These are phyloP conservation scores for Chiridota heheva DNA, from an alignment of 35 echinoderm and acorn worm species.

Conservation along the genomic window DNA sequence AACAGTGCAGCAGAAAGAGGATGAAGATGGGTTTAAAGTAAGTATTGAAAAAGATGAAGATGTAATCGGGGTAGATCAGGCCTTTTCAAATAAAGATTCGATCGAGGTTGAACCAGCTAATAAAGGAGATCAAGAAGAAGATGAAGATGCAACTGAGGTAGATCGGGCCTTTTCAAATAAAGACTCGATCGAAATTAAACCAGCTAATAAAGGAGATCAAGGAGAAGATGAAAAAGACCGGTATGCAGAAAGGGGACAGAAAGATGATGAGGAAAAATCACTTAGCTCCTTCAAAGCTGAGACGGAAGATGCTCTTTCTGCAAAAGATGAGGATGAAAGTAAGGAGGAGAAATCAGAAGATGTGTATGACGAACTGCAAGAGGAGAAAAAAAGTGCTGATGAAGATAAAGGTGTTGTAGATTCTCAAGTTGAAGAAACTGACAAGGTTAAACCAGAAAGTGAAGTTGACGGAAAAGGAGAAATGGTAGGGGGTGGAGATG, in stretches of 20 bases:
- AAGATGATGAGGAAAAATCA: not conserved
- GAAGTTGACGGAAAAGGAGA: not conserved
- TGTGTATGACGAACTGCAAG: not conserved
- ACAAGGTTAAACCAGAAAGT: constrained; percentile 10
- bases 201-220: not conserved
- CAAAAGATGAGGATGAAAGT: not conserved
- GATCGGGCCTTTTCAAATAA: not conserved
- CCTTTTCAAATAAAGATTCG: not conserved
- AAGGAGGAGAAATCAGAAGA: constrained; percentile 13
- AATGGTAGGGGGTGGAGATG: not conserved
- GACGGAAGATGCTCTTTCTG: not conserved
- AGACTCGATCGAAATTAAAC: not conserved
- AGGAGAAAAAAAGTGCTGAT: not conserved
- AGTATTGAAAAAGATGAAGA: constrained; percentile 15
- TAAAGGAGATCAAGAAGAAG: not conserved
- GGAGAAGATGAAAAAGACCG: not conserved
- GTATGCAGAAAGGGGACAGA: not conserved
- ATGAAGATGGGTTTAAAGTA: not conserved
- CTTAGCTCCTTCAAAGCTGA: not conserved
- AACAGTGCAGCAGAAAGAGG: not conserved
- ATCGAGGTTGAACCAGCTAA: not conserved
- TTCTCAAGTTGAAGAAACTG: not conserved
- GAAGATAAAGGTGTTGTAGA: constrained; percentile 1
- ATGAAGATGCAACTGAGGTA: constrained; percentile 5
- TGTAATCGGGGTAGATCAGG: not conserved